These are phyloP conservation scores for Marisa cornuarietis DNA, from an alignment of 1,140 invertebrate species.

Conservation along the genomic window DNA sequence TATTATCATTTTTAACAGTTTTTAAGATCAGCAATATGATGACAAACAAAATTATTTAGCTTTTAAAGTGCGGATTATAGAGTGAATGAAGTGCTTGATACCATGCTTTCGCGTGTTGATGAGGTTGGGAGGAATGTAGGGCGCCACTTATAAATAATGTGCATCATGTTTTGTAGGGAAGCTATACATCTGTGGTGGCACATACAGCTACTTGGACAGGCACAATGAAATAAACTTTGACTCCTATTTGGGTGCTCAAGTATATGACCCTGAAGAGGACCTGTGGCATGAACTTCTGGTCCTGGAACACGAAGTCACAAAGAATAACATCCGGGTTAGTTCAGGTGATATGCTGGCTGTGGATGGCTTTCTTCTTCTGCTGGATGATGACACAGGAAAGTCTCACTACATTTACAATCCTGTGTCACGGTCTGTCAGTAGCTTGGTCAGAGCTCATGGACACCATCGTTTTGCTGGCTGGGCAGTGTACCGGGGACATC, in stretches of 20 bases:
- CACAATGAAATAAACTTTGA: constrained; percentile 16
- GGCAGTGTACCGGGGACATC: constrained; percentile 10
- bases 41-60: too few relatives aligned
- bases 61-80: too few relatives aligned
- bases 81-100: too few relatives aligned
- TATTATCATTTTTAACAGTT: too few relatives aligned
- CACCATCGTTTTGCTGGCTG: constrained; percentile 25
- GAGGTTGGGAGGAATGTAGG: too few relatives aligned
- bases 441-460: constrained; percentile 23
- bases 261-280: constrained; percentile 21
- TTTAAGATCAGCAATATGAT: background rate
- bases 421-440: constrained; percentile 8
- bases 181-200: constrained; percentile 25
- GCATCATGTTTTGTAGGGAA: constrained; percentile 7
- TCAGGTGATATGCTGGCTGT: constrained; percentile 7
- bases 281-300: constrained; percentile 20
- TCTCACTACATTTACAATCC: constrained; percentile 24
- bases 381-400: constrained; percentile 19
- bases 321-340: constrained; percentile 13
- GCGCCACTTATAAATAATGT: too few relatives aligned
- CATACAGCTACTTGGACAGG: background rate
- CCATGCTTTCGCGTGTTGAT: too few relatives aligned
- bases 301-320: constrained; percentile 8
- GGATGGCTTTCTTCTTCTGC: constrained; percentile 18
- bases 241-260: constrained; percentile 9